phyloP scores from a whole-genome alignment of 1,140 invertebrate genomes.

The Drosophila baimaii region DNA sequence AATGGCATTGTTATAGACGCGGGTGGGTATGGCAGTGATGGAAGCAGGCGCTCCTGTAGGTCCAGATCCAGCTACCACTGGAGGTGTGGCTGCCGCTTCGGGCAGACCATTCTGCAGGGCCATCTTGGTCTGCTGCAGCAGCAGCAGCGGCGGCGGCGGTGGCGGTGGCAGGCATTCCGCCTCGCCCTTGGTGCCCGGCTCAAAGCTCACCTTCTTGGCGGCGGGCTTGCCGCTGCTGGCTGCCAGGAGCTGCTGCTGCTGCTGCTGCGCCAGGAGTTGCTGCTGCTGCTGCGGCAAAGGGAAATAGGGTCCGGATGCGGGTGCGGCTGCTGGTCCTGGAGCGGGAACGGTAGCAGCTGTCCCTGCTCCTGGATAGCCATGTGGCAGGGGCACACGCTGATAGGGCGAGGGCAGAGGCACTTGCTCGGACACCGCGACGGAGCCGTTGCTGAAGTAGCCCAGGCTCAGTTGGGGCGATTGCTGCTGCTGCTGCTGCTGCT shows the following conservation, averaged over 20 bases:
- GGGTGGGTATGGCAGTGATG: conserved; percentile 81
- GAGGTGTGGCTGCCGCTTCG: conserved; percentile 1
- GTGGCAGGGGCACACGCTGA: conserved; percentile 86
- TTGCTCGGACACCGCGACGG: conserved; percentile 48
- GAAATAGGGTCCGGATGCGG: conserved; percentile 73
- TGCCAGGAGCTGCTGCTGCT: conserved; percentile 39
- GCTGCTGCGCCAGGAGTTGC: conserved; percentile 36
- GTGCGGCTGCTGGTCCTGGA: conserved; percentile 46
- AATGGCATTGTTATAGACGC: conserved; percentile 82
- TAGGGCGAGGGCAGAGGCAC: conserved; percentile 82
- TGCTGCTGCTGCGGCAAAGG: conserved; percentile 44
- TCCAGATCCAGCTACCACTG: not conserved
- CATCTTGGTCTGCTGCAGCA: conserved; percentile 52
- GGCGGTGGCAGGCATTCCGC: conserved; percentile 85
- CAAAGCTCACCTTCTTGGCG: conserved; percentile 89
- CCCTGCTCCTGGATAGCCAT: conserved; percentile 75
- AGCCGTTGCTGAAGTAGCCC: conserved; percentile 72
- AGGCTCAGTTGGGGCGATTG: conserved; percentile 83
- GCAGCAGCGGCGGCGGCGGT: conserved; percentile 47
- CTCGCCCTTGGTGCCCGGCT: conserved; percentile 87
- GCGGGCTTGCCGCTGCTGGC: conserved; percentile 83
- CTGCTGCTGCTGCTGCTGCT: conserved; percentile 84
- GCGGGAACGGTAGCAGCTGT: conserved; percentile 37
- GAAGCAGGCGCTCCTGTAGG: conserved; percentile 6
- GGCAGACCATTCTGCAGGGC: conserved; percentile 64